phyloP scores from a whole-genome alignment of 2,888 invertebrate species.

The Peribatodes rhomboidaria region DNA sequence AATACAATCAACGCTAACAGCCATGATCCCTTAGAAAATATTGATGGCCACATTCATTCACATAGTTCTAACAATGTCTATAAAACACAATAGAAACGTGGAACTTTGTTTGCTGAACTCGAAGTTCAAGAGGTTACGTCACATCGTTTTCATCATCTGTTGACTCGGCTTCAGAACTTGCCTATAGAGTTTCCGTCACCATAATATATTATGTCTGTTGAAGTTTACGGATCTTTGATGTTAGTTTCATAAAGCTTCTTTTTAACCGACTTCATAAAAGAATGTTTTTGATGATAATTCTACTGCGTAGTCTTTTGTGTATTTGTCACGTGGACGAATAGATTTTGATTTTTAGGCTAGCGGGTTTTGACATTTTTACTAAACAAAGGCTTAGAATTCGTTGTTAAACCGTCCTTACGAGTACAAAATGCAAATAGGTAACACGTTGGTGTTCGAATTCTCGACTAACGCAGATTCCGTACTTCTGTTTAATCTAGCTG shows the following conservation, averaged over 20 bases:
- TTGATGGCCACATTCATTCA: conserved; percentile 2
- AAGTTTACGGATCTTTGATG: conserved; percentile 5
- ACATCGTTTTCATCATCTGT: conserved; percentile 24
- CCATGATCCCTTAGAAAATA: conserved; percentile 15
- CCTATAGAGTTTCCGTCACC: conserved; percentile 15
- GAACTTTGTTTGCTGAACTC: conserved; percentile 26
- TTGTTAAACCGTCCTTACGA: too few species aligned
- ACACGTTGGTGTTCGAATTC: conserved; percentile 1
- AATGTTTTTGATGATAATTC: background rate
- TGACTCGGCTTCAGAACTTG: conserved; percentile 18
- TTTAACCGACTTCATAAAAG: conserved; percentile 8
- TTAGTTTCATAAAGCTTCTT: conserved; percentile 26
- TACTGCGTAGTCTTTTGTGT: background rate
- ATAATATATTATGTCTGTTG: conserved; percentile 14
- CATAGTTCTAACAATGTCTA: conserved; percentile 14
- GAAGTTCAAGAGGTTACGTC: conserved; percentile 26
- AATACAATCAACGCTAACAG: background rate
- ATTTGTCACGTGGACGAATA: too few species aligned
- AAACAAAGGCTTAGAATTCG: too few species aligned
- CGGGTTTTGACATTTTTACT: too few species aligned
- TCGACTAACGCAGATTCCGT: conserved; percentile 9
- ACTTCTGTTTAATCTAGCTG: conserved; percentile 37
- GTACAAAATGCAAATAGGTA: background rate
- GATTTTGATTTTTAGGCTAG: too few species aligned
- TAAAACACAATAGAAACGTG: conserved; percentile 18